Conservation (phyloP, 1,140 invertebrate genomes). For the Macrobrachium rosenbergii region DNA sequence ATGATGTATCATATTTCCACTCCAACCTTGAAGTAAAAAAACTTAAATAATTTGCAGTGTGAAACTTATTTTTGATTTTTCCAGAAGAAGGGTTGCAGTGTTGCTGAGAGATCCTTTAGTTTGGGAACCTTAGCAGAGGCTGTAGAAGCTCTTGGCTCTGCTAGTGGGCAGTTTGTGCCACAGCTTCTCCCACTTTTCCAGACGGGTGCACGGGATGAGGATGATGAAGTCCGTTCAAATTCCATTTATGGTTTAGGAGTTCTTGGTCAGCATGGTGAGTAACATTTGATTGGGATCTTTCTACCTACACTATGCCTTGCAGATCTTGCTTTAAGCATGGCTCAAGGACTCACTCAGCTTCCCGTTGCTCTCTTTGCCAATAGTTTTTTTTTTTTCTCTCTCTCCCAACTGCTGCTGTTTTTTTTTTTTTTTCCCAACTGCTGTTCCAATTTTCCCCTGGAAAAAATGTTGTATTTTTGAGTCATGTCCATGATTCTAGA, state of each 20-base stretch:
- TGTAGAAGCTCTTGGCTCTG: conserved; percentile 75
- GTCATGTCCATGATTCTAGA: too few species aligned
- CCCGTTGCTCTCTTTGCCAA: too few species aligned
- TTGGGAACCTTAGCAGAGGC: conserved; percentile 83
- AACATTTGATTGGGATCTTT: background rate
- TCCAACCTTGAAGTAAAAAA: background rate
- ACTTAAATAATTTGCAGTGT: background rate
- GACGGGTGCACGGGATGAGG: conserved; percentile 75
- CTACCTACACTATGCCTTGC: background rate
- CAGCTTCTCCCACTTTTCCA: conserved; percentile 78
- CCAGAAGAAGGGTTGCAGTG: conserved; percentile 76
- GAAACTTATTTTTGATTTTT: background rate
- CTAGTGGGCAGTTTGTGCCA: conserved; percentile 74
- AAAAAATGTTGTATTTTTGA: too few species aligned
- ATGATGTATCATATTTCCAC: too few species aligned
- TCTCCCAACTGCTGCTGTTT: too few species aligned
- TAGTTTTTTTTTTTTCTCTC: too few species aligned
- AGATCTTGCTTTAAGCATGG: background rate
- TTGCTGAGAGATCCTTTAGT: conserved; percentile 79
- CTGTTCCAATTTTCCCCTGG: background rate
- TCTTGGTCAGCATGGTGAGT: conserved; percentile 70
- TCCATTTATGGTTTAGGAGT: conserved; percentile 83
- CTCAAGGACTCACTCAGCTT: too few species aligned
- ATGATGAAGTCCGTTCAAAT: conserved; percentile 83
- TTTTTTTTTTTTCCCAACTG: too few species aligned